A percentile compares a stretch with the other conserved stretches of the same genome.
Conservation (phyloP, 2,888 invertebrate species). For the Mythimna impura region DNA sequence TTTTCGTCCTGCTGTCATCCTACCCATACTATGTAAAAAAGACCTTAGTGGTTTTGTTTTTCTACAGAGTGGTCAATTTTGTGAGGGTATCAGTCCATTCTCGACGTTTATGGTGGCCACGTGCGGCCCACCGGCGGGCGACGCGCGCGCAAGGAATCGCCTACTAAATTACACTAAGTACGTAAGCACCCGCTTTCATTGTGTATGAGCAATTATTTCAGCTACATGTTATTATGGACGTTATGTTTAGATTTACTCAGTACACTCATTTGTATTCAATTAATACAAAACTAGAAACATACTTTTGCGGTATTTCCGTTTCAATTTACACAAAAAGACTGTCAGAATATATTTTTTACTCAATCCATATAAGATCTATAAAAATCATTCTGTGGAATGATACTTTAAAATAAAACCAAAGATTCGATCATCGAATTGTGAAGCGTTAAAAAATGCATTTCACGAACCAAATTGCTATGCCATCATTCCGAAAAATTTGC, state of each 20-base stretch:
- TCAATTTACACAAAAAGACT: neutral
- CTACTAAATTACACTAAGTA: constrained; percentile 47
- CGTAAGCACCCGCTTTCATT: constrained; percentile 44
- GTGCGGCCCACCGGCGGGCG: neutral
- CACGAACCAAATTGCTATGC: constrained; percentile 48
- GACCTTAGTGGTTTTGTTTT: neutral
- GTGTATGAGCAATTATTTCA: constrained; percentile 44
- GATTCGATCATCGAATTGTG: neutral
- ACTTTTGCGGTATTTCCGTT: neutral
- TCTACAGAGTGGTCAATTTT: neutral
- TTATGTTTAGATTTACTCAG: neutral
- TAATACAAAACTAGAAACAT: neutral
- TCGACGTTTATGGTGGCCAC: neutral
- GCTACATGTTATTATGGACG: constrained; percentile 20
- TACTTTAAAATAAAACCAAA: constrained; percentile 12
- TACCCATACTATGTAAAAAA: too few species aligned
- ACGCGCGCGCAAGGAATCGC: constrained; percentile 33
- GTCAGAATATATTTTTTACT: neutral
- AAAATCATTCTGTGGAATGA: neutral
- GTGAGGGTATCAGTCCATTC: neutral
- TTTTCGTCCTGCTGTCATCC: too few species aligned
- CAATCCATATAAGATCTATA: neutral
- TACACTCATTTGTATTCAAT: constrained; percentile 17
- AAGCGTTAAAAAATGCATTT: constrained; percentile 37
- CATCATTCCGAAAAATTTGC: constrained; percentile 61